A percentile compares a stretch with the other conserved stretches of the same genome.
These are phyloP conservation scores for Reinhardtius hippoglossoides DNA, from an alignment of 2,113 vertebrate genomes.

Conservation along the genomic window DNA sequence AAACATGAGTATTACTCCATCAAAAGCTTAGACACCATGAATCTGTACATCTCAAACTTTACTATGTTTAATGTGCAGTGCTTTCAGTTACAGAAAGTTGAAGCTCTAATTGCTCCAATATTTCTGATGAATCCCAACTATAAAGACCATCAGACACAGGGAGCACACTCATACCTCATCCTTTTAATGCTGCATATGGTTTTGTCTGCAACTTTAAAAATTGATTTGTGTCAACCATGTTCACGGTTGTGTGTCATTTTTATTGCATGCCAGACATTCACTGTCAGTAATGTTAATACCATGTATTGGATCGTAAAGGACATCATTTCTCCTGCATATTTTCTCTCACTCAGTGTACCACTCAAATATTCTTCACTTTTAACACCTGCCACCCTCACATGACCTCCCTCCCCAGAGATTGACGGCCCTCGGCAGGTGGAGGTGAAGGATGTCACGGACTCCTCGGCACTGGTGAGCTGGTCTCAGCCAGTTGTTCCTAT, in stretches of 20 bases:
- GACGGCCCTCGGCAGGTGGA: constrained; percentile 89
- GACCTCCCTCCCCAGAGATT: constrained; percentile 78
- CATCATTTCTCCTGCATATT: background rate
- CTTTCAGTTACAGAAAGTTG: too few species aligned
- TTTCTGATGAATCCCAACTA: too few species aligned
- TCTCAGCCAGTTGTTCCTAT: constrained; percentile 87
- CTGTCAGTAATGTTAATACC: background rate
- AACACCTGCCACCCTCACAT: background rate
- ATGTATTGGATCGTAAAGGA: background rate
- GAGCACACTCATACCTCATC: background rate
- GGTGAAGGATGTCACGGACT: constrained; percentile 89
- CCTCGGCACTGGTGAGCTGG: constrained; percentile 91
- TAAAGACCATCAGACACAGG: too few species aligned
- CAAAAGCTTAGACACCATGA: too few species aligned
- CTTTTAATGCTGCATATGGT: background rate
- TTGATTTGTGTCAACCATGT: background rate
- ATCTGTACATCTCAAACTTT: too few species aligned
- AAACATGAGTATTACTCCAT: too few species aligned
- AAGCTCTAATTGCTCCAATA: too few species aligned
- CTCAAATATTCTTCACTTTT: background rate
- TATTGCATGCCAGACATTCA: background rate
- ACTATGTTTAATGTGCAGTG: too few species aligned
- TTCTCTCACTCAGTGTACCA: background rate
- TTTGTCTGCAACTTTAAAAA: background rate
- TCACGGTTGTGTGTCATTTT: background rate